A percentile compares a stretch with the other conserved stretches of the same genome.
Evolutionary conservation across 2,888 invertebrate genomes (phyloP).

Genomic region (Limenitis camilla): DNA sequence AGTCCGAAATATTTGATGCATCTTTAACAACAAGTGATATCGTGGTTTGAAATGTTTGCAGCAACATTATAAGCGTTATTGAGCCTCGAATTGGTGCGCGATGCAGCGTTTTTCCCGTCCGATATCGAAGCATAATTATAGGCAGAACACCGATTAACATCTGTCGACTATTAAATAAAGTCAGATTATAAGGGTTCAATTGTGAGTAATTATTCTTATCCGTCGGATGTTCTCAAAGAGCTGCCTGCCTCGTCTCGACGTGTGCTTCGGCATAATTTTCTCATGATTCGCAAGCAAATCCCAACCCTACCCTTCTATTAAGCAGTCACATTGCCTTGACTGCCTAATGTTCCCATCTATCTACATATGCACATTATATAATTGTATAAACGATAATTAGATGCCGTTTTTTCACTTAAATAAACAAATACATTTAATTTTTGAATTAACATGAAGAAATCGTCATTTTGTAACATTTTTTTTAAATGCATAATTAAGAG

Average conservation of each 20-base stretch:
- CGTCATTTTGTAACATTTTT: too few species aligned
- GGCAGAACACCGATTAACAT: slow-evolving; percentile 68
- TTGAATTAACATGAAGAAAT: too few species aligned
- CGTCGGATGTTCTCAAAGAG: slow-evolving; percentile 70
- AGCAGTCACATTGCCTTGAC: slow-evolving; percentile 62
- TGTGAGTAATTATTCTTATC: slow-evolving; percentile 74
- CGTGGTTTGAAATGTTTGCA: slow-evolving; percentile 10
- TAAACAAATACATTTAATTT: too few species aligned
- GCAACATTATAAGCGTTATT: slow-evolving; percentile 40
- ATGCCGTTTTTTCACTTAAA: too few species aligned
- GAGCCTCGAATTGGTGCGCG: slow-evolving; percentile 31
- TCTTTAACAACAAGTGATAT: slow-evolving; percentile 11
- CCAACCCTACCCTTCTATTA: slow-evolving; percentile 64
- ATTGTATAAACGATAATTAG: slow-evolving; percentile 8
- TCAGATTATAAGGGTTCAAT: slow-evolving; percentile 71
- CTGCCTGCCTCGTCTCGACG: slow-evolving; percentile 46
- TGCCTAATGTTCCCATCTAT: slow-evolving; percentile 55
- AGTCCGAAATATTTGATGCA: slow-evolving; percentile 6
- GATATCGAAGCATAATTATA: slow-evolving; percentile 69
- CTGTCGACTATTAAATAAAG: slow-evolving; percentile 73
- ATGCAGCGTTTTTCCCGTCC: slow-evolving; percentile 65
- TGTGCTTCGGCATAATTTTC: slow-evolving; percentile 62
- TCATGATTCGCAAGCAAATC: slow-evolving; percentile 71
- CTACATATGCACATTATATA: slow-evolving; percentile 23
- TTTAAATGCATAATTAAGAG: too few species aligned